Conservation (phyloP, 2,797 vertebrate genomes). For the Myotis daubentonii region DNA sequence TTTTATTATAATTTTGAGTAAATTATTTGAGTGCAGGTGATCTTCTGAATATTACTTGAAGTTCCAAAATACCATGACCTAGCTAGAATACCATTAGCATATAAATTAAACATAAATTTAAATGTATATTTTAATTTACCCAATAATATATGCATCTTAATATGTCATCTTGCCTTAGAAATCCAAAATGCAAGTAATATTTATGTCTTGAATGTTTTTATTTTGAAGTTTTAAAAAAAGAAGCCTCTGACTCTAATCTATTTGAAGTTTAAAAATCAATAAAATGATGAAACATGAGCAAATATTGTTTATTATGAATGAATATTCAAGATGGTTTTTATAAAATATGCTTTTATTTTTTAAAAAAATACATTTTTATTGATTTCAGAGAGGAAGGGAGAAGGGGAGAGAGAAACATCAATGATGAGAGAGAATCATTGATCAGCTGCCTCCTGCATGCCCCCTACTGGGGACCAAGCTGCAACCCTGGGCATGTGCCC, state of each 20-base stretch:
- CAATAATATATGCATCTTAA: not conserved
- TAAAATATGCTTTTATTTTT: not conserved
- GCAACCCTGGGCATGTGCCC: not conserved
- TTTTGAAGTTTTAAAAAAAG: not conserved
- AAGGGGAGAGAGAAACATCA: not conserved
- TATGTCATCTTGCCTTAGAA: not conserved
- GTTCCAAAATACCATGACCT: slow-evolving; percentile 15
- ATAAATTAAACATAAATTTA: slow-evolving; percentile 17
- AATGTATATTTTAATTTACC: not conserved
- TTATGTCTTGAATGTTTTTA: slow-evolving; percentile 29
- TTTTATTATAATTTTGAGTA: slow-evolving; percentile 18
- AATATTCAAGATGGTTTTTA: not conserved
- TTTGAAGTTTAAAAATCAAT: slow-evolving; percentile 40
- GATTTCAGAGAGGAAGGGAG: not conserved
- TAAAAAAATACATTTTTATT: not conserved
- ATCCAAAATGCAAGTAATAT: not conserved
- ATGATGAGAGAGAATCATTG: not conserved
- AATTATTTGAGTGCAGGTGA: not conserved
- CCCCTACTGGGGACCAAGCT: not conserved
- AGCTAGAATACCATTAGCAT: not conserved
- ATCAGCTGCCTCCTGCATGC: not conserved
- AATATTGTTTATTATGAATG: not conserved
- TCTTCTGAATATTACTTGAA: not conserved
- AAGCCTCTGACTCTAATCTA: not conserved
- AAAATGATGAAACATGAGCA: not conserved